A percentile compares a stretch with the other conserved stretches of the same genome.
These are phyloP conservation scores for Drosophila cyrtoloma DNA, from an alignment of 2,888 invertebrate species.

Conservation along the genomic window DNA sequence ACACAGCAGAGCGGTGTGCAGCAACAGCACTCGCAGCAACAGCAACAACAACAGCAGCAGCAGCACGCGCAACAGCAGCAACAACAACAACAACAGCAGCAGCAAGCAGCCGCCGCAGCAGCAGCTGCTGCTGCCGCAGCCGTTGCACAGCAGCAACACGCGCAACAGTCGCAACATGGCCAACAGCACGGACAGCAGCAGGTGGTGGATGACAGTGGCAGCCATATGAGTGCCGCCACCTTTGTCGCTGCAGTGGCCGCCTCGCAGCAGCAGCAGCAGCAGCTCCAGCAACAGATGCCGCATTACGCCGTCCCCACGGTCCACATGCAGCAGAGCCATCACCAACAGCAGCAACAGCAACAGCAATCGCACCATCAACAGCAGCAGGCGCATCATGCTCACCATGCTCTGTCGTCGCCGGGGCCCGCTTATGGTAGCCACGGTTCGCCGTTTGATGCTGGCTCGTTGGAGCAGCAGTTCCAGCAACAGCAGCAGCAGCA, in stretches of 20 bases:
- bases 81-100: slow-evolving; percentile 41
- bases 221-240: slow-evolving; percentile 81
- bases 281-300: slow-evolving; percentile 77
- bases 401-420: slow-evolving; percentile 84
- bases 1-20: slow-evolving; percentile 64
- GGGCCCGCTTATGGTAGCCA: slow-evolving; percentile 82
- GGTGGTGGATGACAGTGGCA: slow-evolving; percentile 71
- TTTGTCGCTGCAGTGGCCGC: slow-evolving; percentile 83
- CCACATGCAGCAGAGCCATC: slow-evolving; percentile 84
- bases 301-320: slow-evolving; percentile 83
- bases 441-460: slow-evolving; percentile 85
- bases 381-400: slow-evolving; percentile 63
- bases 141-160: slow-evolving; percentile 63
- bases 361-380: slow-evolving; percentile 48
- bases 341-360: slow-evolving; percentile 72
- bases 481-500: slow-evolving; percentile 76
- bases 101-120: slow-evolving; percentile 33
- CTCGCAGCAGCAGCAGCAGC: slow-evolving; percentile 78
- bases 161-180: slow-evolving; percentile 63
- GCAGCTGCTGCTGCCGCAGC: slow-evolving; percentile 41
- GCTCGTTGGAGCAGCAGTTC: slow-evolving; percentile 85
- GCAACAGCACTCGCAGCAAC: slow-evolving; percentile 55
- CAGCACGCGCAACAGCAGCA: slow-evolving; percentile 41
- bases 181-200: slow-evolving; percentile 56
- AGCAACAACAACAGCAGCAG: slow-evolving; percentile 39